These are phyloP conservation scores for Amphipoea lucens DNA, from an alignment of 2,888 invertebrate species.

Conservation along the genomic window DNA sequence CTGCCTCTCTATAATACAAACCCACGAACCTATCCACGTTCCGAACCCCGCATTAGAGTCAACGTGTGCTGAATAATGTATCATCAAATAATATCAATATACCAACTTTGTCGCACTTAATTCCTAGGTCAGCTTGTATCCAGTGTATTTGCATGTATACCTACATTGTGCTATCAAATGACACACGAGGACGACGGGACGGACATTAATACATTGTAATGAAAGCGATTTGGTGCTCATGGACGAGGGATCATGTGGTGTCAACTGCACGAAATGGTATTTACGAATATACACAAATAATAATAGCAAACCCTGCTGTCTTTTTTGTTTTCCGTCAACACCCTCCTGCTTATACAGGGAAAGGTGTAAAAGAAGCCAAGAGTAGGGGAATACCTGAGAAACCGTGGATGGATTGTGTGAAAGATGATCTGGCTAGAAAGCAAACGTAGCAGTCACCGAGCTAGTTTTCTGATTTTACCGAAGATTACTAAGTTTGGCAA, in stretches of 20 bases:
- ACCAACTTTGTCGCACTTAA: slow-evolving; percentile 19
- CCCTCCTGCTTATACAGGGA: not conserved
- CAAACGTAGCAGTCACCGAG: too few relatives aligned
- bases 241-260: slow-evolving; percentile 1
- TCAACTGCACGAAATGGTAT: not conserved
- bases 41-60: slow-evolving; percentile 18
- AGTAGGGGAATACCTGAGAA: too few relatives aligned
- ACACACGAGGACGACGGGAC: slow-evolving; percentile 29
- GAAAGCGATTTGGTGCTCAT: slow-evolving; percentile 39
- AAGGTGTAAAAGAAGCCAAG: too few relatives aligned
- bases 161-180: slow-evolving; percentile 7
- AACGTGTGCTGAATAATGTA: slow-evolving; percentile 52
- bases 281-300: not conserved
- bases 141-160: slow-evolving; percentile 41
- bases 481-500: too few relatives aligned
- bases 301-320: not conserved
- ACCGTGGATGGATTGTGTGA: too few relatives aligned
- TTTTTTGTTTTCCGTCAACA: not conserved
- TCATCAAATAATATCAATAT: slow-evolving; percentile 37
- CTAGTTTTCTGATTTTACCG: too few relatives aligned
- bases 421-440: too few relatives aligned
- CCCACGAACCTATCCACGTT: slow-evolving; percentile 13
- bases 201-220: slow-evolving; percentile 46
- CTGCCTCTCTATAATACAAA: not conserved
- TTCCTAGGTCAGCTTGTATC: slow-evolving; percentile 50